Evolutionary conservation across 2,113 vertebrate genomes (phyloP).

Genomic region (Smithornis capensis): DNA sequence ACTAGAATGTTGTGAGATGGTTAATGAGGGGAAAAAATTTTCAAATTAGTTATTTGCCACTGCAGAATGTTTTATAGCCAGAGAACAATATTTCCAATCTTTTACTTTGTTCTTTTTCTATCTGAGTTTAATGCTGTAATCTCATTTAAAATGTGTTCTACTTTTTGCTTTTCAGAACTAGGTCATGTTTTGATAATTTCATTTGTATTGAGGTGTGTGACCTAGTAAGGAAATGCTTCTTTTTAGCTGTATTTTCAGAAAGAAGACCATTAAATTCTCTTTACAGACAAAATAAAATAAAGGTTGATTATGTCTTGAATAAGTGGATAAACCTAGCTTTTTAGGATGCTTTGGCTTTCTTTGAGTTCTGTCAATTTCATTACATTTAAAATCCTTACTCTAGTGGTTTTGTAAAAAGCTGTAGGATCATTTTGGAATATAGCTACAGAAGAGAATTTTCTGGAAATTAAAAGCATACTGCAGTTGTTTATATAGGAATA

Average conservation of each 20-base stretch:
- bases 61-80: neutral
- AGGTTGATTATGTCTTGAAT: neutral
- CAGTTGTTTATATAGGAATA: neutral
- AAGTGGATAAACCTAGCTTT: neutral
- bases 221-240: neutral
- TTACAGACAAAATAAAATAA: neutral
- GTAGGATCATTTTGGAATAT: neutral
- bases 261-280: neutral
- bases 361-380: neutral
- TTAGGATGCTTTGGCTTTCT: neutral
- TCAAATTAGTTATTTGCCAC: neutral
- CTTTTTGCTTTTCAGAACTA: conserved; percentile 30
- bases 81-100: neutral
- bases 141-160: conserved; percentile 18
- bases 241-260: neutral
- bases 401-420: neutral
- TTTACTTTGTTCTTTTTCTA: neutral
- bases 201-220: conserved; percentile 1
- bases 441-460: neutral
- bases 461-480: conserved; percentile 22
- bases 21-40: neutral
- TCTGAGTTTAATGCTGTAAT: neutral
- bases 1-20: neutral
- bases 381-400: neutral
- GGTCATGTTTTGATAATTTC: conserved; percentile 26